phyloP scores from a whole-genome alignment of 2,797 vertebrate species.

The Sarcoramphus papa region DNA sequence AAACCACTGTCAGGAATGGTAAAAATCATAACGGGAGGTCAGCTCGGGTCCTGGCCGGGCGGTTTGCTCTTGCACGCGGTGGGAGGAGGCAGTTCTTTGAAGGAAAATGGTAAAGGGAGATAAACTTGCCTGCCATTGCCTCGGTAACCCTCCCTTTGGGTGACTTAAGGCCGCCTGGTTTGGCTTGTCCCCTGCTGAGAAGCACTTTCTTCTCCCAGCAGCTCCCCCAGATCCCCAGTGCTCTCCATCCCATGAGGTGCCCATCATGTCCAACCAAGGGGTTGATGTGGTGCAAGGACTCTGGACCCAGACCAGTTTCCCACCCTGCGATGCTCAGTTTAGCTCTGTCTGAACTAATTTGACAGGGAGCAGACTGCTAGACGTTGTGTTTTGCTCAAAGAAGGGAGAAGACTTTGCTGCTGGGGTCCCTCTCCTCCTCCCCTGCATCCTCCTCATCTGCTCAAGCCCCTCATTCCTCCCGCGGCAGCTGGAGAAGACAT shows the following conservation, averaged over 20 bases:
- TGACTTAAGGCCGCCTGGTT: not conserved
- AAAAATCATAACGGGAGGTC: conserved; percentile 2
- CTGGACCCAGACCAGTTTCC: not conserved
- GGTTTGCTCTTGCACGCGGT: fast-evolving
- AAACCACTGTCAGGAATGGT: conserved; percentile 41
- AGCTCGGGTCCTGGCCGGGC: not conserved
- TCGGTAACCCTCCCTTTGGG: not conserved
- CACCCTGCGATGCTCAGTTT: not conserved
- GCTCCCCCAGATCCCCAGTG: not conserved
- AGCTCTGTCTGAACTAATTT: not conserved
- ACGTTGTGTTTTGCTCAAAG: not conserved
- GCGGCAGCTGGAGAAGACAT: fast-evolving
- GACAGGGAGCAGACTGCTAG: not conserved
- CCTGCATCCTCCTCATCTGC: not conserved
- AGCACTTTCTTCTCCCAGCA: not conserved
- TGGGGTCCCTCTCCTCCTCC: not conserved
- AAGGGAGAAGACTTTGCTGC: not conserved
- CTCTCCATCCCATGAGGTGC: fast-evolving
- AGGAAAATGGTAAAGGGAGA: not conserved
- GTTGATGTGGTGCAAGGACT: fast-evolving
- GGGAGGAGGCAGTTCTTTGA: not conserved
- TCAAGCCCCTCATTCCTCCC: not conserved
- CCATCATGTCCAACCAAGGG: fast-evolving
- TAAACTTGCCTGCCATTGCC: not conserved
- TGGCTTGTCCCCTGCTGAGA: not conserved